Evolutionary conservation across 1,140 invertebrate species (phyloP), one percentile per base, ranked within the genome.

Genomic region (Manduca sexta): DNA sequence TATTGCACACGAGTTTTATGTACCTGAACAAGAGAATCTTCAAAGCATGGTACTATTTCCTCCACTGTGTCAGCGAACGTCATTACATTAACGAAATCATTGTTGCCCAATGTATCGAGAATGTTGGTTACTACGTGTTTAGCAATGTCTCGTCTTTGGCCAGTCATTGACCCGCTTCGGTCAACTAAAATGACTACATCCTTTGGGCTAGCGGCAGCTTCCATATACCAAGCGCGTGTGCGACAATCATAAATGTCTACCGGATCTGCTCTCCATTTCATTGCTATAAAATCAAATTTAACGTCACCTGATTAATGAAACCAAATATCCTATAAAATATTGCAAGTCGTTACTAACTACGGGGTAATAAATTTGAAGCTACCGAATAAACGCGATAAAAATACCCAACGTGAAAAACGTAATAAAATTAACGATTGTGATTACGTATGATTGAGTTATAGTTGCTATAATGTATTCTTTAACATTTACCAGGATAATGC

Each of bases 21-120:
- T 86, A 94, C 93, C 88, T 93, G 91, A 43, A 98, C 96, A 14
- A 98, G 86, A 35, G 91, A 92, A 53, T 94, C 91, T 67, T 90
- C 89, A 87, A 97, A 98, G 84, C 97, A 98, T n/a, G 90, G 89
- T 29, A 97, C 93, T 17, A 96, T 89, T 76, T 93, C 89, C 58
- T 90, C 89, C 0, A 93, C 93, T 37, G 89, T 87, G 47, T 95
- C 92, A 47, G 91, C 91, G 87, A 96, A 96, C 34, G 92, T 93
- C 74, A 98, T 93, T 46, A 99, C 94, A 81, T 98, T 98, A 55
- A 99, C 97, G 87, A 96, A 99, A 85, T 99, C 98, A 86, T 99
- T 98, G 80, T 98, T 97, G 49, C 95, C 97, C 14, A 99, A 90
- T 0, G 98, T 99, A 60, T 99, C 97, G 43, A 99, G 87, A 53